phyloP scores from a whole-genome alignment of 2,113 vertebrate genomes.

The Shinisaurus crocodilurus region DNA sequence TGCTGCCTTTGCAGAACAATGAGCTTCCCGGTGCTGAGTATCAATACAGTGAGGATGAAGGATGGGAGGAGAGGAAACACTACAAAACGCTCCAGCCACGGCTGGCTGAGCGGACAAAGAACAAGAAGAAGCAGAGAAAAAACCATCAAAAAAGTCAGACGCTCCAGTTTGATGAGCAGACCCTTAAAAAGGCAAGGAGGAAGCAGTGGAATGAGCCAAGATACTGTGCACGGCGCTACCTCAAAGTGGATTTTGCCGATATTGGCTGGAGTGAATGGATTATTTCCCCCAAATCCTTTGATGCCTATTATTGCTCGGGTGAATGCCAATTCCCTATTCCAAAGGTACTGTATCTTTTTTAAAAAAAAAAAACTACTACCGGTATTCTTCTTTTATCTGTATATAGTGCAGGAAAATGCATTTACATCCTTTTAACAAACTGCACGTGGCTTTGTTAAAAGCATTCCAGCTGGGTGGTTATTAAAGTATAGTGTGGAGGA shows the following conservation, averaged over 20 bases:
- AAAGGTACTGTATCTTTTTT: constrained; percentile 80
- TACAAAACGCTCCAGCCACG: constrained; percentile 84
- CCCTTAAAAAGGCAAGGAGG: constrained; percentile 90
- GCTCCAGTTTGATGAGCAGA: constrained; percentile 94
- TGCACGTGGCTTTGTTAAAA: neutral
- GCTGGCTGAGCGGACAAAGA: constrained; percentile 80
- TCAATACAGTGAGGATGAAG: constrained; percentile 76
- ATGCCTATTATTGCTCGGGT: constrained; percentile 95
- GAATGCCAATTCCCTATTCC: constrained; percentile 98
- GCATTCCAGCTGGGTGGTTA: constrained; percentile 34
- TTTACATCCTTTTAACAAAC: constrained; percentile 15
- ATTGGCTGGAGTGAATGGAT: constrained; percentile 99
- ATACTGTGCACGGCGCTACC: constrained; percentile 89
- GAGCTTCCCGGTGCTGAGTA: constrained; percentile 92
- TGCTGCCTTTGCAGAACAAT: constrained; percentile 92
- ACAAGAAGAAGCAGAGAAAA: constrained; percentile 88
- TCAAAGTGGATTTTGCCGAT: constrained; percentile 98
- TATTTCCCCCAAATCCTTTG: constrained; percentile 96
- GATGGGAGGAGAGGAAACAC: constrained; percentile 83
- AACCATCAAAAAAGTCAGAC: constrained; percentile 86
- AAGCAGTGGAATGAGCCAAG: constrained; percentile 94
- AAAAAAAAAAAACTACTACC: neutral
- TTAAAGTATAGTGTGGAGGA: neutral
- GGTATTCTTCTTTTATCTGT: constrained; percentile 1
- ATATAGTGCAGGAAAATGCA: constrained; percentile 8